phyloP scores from a whole-genome alignment of 2,797 vertebrate species.

The Stomatorhinus walkeri region DNA sequence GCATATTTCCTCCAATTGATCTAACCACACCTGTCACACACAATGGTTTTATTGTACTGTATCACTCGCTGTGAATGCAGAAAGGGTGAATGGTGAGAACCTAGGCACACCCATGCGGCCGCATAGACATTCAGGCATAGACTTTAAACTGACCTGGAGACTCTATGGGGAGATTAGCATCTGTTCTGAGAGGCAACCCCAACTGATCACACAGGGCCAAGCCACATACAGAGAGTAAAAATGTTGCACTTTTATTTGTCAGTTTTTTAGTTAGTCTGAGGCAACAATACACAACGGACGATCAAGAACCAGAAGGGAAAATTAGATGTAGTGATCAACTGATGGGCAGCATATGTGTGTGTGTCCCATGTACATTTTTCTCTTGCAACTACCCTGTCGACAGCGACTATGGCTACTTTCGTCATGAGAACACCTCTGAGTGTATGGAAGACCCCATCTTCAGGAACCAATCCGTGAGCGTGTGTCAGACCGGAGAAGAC shows the following conservation, averaged over 20 bases:
- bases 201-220: background rate
- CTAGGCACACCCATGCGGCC: background rate
- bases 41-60: background rate
- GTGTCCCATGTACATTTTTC: background rate
- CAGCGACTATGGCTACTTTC: slow-evolving; percentile 68
- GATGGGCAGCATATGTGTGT: background rate
- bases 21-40: background rate
- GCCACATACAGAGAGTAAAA: background rate
- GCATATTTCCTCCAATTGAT: background rate
- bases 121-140: background rate
- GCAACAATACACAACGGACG: background rate
- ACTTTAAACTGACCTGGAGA: background rate
- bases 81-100: background rate
- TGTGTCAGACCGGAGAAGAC: slow-evolving; percentile 58
- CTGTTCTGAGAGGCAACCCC: background rate
- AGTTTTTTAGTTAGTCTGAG: background rate
- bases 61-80: background rate
- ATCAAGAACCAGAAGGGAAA: background rate
- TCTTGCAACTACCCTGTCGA: background rate
- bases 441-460: slow-evolving; percentile 52
- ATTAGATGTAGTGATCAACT: background rate
- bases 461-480: slow-evolving; percentile 49
- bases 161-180: background rate
- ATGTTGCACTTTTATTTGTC: background rate
- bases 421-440: slow-evolving; percentile 56